A percentile compares a stretch with the other conserved stretches of the same genome.
These are phyloP conservation scores for Pachyrhynchus sulphureomaculatus DNA, from an alignment of 1,140 invertebrate species.

Conservation along the genomic window DNA sequence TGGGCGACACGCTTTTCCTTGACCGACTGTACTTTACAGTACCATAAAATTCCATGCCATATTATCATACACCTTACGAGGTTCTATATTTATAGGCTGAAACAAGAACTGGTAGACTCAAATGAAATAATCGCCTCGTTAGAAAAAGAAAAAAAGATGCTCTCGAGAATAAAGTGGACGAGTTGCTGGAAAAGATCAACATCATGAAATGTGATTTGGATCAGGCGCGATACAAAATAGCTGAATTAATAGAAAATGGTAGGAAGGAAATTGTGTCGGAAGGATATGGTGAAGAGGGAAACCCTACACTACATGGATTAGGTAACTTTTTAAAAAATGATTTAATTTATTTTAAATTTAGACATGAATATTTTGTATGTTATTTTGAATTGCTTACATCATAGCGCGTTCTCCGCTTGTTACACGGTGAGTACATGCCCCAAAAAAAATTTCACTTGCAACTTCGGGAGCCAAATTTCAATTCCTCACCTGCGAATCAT, in stretches of 20 bases:
- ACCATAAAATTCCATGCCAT: too few relatives aligned
- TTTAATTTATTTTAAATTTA: too few relatives aligned
- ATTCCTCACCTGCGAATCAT: too few relatives aligned
- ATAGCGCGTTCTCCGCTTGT: too few relatives aligned
- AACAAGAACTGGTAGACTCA: conserved; percentile 44
- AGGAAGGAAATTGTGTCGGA: conserved; percentile 65
- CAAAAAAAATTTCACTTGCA: too few relatives aligned
- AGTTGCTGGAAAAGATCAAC: conserved; percentile 57
- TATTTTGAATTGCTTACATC: too few relatives aligned
- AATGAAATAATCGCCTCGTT: conserved; percentile 55
- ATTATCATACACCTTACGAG: too few relatives aligned
- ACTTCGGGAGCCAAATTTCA: too few relatives aligned
- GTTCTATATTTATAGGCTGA: conserved; percentile 6
- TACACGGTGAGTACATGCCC: too few relatives aligned
- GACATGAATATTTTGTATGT: too few relatives aligned
- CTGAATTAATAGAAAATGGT: conserved; percentile 57
- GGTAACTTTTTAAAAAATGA: conserved; percentile 9
- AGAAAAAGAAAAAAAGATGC: conserved; percentile 56
- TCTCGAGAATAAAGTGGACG: conserved; percentile 61
- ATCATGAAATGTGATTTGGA: conserved; percentile 57
- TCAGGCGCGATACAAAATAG: conserved; percentile 59
- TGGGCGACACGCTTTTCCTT: too few relatives aligned
- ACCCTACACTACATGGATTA: conserved; percentile 6
- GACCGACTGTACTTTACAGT: too few relatives aligned
- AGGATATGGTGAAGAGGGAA: conserved; percentile 57